Percentiles rank a stretch among this genome's conserved stretches.
phyloP scores from a whole-genome alignment of 2,888 invertebrate genomes.

The Trissolcus brochymenae region DNA sequence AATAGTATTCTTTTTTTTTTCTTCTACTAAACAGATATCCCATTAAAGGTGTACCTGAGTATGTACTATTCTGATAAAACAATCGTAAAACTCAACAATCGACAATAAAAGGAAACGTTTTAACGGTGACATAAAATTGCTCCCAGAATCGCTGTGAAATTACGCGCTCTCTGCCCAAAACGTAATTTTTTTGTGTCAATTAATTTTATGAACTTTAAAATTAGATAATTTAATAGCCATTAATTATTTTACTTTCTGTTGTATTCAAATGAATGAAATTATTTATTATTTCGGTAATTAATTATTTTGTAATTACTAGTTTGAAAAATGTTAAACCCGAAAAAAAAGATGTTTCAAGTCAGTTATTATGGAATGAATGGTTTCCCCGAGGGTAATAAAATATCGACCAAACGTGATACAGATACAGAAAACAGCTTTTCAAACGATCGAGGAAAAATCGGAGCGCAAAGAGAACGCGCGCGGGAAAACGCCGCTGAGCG shows the following conservation, averaged over 20 bases:
- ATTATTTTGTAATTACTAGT: no score
- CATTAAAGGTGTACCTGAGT: slow-evolving; percentile 36
- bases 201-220: no score
- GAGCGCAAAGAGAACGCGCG: slow-evolving; percentile 27
- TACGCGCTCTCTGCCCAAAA: no score
- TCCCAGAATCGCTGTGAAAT: no score
- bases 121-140: slow-evolving; percentile 10
- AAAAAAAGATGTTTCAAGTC: no score
- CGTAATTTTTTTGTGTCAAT: no score
- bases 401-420: slow-evolving; percentile 23
- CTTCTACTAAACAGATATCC: slow-evolving; percentile 15
- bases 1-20: neutral
- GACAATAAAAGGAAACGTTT: slow-evolving; percentile 38
- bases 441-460: slow-evolving; percentile 41
- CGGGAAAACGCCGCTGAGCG: slow-evolving; percentile 56
- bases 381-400: slow-evolving; percentile 17
- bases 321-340: no score
- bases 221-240: no score
- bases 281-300: no score
- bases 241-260: no score
- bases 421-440: slow-evolving; percentile 38
- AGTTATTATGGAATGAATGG: no score
- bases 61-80: slow-evolving; percentile 48
- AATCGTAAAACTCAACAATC: slow-evolving; percentile 55
- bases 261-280: no score